These are phyloP conservation scores for Falco rusticolus DNA, from an alignment of 2,797 vertebrate genomes.

Conservation along the genomic window DNA sequence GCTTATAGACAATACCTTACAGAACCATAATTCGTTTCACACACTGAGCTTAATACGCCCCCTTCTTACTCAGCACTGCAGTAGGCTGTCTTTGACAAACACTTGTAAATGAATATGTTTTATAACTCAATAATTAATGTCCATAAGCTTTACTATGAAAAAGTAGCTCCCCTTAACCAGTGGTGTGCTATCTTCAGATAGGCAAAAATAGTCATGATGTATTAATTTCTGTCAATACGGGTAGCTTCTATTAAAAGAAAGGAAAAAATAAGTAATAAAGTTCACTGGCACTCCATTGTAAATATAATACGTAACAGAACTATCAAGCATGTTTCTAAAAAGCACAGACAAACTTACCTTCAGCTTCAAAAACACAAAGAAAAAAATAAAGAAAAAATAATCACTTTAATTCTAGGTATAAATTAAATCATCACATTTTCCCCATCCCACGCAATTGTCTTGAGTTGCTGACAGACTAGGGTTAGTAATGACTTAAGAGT, in stretches of 20 bases:
- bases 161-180: background rate
- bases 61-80: background rate
- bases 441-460: too few relatives aligned
- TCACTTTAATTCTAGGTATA: background rate
- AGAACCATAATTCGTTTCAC: background rate
- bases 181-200: background rate
- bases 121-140: background rate
- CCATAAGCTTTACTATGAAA: background rate
- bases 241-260: background rate
- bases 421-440: background rate
- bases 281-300: background rate
- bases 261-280: background rate
- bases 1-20: background rate
- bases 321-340: background rate
- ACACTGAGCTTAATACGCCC: background rate
- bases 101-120: background rate
- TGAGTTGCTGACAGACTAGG: background rate
- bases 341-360: background rate
- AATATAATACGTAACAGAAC: background rate
- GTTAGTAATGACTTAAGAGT: background rate
- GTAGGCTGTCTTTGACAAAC: background rate
- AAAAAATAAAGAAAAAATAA: background rate
- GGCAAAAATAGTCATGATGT: background rate
- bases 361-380: background rate
- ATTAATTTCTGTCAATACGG: background rate